A percentile compares a stretch with the other conserved stretches of the same genome.
These are phyloP conservation scores for Caenorhabditis doughertyi DNA, from an alignment of 2,888 invertebrate species.

Conservation along the genomic window DNA sequence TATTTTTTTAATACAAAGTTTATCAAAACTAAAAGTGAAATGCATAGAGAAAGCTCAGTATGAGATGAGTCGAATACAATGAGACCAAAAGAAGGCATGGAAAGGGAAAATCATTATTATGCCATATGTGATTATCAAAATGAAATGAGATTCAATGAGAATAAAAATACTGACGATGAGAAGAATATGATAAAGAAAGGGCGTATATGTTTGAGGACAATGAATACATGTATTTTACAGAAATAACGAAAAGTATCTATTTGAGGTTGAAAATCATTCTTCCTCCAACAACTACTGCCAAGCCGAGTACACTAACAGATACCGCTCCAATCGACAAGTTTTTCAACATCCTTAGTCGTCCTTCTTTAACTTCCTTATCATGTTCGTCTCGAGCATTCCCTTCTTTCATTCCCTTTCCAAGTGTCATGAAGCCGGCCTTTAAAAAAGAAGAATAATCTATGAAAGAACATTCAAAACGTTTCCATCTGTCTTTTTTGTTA, in stretches of 20 bases:
- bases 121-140: background rate
- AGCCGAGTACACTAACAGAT: conserved; percentile 3
- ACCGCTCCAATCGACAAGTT: conserved; percentile 54
- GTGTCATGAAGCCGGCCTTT: conserved; percentile 65
- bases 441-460: conserved; percentile 12
- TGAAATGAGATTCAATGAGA: conserved; percentile 32
- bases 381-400: conserved; percentile 36
- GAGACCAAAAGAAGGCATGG: conserved; percentile 19
- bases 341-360: conserved; percentile 5
- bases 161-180: background rate
- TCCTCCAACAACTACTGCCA: conserved; percentile 54
- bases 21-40: conserved; percentile 20
- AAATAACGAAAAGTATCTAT: background rate
- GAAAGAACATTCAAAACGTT: conserved; percentile 6
- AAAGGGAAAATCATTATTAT: conserved; percentile 24
- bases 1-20: conserved; percentile 26
- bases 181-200: background rate
- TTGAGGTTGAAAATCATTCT: conserved; percentile 36
- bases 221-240: conserved; percentile 37
- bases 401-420: conserved; percentile 47
- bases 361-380: conserved; percentile 4
- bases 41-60: background rate
- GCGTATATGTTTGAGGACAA: background rate
- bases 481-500: conserved; percentile 14
- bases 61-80: conserved; percentile 18